Conservation (phyloP, 1,140 invertebrate genomes). For the Bombus haemorrhoidalis region DNA sequence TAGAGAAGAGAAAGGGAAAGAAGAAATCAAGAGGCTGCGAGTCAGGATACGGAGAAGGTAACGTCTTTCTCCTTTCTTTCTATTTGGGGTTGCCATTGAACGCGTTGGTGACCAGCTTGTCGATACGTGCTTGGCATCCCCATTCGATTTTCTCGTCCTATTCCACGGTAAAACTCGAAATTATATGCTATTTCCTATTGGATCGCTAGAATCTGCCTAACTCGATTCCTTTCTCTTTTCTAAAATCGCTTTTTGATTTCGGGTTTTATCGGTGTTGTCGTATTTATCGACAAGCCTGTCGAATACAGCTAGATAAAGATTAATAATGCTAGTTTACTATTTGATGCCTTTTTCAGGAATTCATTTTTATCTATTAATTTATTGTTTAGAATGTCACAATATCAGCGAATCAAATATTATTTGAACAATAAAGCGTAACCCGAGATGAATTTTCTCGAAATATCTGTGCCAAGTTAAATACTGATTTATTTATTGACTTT, state of each 20-base stretch:
- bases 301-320: too few relatives aligned
- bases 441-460: too few relatives aligned
- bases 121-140: constrained; percentile 75
- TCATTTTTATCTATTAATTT: neutral
- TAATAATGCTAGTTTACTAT: too few relatives aligned
- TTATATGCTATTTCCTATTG: constrained; percentile 60
- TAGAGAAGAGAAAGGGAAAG: constrained; percentile 15
- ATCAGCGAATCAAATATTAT: too few relatives aligned
- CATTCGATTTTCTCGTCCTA: constrained; percentile 40
- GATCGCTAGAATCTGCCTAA: constrained; percentile 62
- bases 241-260: constrained; percentile 24
- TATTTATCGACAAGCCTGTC: neutral
- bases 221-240: constrained; percentile 14
- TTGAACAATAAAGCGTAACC: neutral
- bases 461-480: neutral
- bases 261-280: constrained; percentile 9
- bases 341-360: neutral
- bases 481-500: neutral
- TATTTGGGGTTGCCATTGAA: constrained; percentile 67
- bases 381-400: neutral
- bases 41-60: constrained; percentile 25
- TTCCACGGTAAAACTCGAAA: constrained; percentile 56
- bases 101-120: constrained; percentile 71
- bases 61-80: constrained; percentile 64
- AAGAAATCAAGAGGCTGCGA: too few relatives aligned